Evolutionary conservation across 2,888 invertebrate species (phyloP).

Genomic region (Drosophila basisetae): DNA sequence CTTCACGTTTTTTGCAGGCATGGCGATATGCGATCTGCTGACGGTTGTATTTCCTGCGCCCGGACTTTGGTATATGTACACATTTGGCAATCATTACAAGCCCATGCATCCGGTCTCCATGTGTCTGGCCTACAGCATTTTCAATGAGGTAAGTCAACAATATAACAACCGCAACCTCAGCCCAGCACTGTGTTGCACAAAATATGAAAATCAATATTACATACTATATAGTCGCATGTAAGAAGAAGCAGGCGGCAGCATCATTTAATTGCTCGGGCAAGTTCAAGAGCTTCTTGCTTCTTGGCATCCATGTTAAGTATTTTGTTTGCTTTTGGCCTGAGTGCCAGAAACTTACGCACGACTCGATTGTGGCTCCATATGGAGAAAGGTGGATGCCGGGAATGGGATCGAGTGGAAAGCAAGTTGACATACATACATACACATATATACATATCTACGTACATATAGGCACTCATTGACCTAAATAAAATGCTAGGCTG

Average conservation of each 20-base stretch:
- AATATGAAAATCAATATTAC: background rate
- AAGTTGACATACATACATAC: background rate
- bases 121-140: slow-evolving; percentile 92
- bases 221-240: background rate
- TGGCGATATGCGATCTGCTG: slow-evolving; percentile 97
- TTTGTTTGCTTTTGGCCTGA: slow-evolving; percentile 18
- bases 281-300: slow-evolving; percentile 33
- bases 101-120: slow-evolving; percentile 90
- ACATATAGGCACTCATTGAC: slow-evolving; percentile 62
- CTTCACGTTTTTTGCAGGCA: slow-evolving; percentile 86
- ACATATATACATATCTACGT: background rate
- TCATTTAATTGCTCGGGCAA: slow-evolving; percentile 49
- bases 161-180: slow-evolving; percentile 12
- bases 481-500: slow-evolving; percentile 73
- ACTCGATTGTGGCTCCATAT: background rate
- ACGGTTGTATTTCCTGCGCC: slow-evolving; percentile 96
- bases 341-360: background rate
- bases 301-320: slow-evolving; percentile 15
- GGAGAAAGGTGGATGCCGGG: slow-evolving; percentile 5
- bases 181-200: slow-evolving; percentile 7
- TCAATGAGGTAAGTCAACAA: slow-evolving; percentile 90
- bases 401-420: background rate
- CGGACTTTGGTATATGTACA: slow-evolving; percentile 96
- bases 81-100: slow-evolving; percentile 94
- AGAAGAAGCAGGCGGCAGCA: background rate